These are phyloP conservation scores for Parthenolecanium corni DNA, from an alignment of 2,888 invertebrate genomes.

Conservation along the genomic window DNA sequence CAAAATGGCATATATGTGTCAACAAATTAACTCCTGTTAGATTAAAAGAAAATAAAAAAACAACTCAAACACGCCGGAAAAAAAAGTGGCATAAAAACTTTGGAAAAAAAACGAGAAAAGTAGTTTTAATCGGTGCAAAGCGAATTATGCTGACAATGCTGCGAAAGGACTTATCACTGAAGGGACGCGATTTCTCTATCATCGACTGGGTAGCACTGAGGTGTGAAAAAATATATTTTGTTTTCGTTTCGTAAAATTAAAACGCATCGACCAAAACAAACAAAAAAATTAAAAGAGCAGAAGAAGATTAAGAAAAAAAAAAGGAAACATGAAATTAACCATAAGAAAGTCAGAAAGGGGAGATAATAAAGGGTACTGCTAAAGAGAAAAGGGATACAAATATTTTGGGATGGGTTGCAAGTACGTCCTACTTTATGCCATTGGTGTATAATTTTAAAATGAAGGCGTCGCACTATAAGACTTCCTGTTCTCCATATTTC, in stretches of 20 bases:
- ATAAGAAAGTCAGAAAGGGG: too few species aligned
- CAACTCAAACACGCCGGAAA: neutral
- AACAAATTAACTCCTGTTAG: conserved; percentile 25
- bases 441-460: neutral
- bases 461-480: conserved; percentile 1
- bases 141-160: conserved; percentile 16
- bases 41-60: neutral
- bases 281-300: neutral
- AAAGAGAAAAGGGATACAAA: neutral
- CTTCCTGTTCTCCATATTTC: too few species aligned
- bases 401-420: neutral
- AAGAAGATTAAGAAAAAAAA: too few species aligned
- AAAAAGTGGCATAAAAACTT: neutral
- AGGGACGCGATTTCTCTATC: conserved; percentile 28
- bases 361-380: neutral
- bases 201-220: conserved; percentile 21
- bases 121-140: conserved; percentile 6
- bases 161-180: conserved; percentile 26
- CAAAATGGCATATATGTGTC: conserved; percentile 25
- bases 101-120: neutral
- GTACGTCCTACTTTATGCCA: neutral
- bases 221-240: conserved; percentile 28
- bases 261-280: too few species aligned
- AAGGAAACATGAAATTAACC: too few species aligned
- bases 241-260: conserved; percentile 24